Base-by-base conservation (phyloP, 2,888 invertebrate species). In the Trachelus tabidus region DNA sequence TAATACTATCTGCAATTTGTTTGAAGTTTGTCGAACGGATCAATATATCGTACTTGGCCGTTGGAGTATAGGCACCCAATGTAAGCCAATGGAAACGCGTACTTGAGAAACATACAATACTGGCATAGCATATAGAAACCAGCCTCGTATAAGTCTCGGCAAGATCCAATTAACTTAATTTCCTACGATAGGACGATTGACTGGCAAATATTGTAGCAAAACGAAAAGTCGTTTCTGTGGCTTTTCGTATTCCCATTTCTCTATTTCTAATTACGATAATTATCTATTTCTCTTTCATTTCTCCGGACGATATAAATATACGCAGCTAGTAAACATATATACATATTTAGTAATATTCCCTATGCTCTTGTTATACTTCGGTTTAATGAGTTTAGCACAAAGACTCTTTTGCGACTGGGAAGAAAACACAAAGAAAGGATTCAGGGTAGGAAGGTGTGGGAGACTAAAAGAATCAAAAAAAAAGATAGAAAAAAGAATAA, bases 151-250 rank as follows among this genome's bases (percentile, higher is more conserved):
- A 77, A 80, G 83, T 81, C 85, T 87, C 85, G 85, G 84, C 86
- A 85, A 85, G 82, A 86, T 87, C 87, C 87, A 87, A 87, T 87
- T 87, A 87, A 87, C 87, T 86, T 87, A 87, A 87, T 87, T 86
- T 84, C 84, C 77, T 79, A 77, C 85, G 83, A 86, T 85, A 86
- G 83, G 79, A 83, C 78, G 83, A 87, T 86, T 85, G 86, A 87
- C 87, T 83, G 83, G 78, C 78, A 80, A 84, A 83, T 82, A 78
- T 84, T 82, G 79, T 79, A 84, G 23, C 9, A 6, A 6, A 15
- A 56, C 6, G 40, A 56, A 56, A 23, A 56, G 40, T 6, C 40
- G 40, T 0, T 56, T 56, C 34, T 31, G 69, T 73, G 77, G 34
- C 69, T 77, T 69, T 74, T 73, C 40, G 34, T 71, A 34, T 37